Evolutionary conservation across 2,888 invertebrate genomes (phyloP), one percentile per base, ranked within the genome.

Genomic region (Dryobota labecula): DNA sequence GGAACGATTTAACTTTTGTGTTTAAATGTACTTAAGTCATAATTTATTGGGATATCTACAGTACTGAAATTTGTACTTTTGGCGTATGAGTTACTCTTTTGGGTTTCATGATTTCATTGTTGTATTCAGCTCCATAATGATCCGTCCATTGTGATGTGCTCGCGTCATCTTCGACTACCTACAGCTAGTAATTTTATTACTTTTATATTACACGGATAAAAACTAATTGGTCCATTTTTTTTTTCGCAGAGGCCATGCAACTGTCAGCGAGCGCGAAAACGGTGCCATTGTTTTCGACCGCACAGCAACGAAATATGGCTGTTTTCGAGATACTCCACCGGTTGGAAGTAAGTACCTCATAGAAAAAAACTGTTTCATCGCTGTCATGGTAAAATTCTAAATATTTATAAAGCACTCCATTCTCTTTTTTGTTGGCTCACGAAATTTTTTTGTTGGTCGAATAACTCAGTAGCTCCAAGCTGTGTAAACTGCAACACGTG

Each of bases 241-340:
- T 91, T 92, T 94, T 98, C 49, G 75, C 97, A 98, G 96, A 97
- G 98, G 87, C 99, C 99, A 54, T 99, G 99, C 95, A 98, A 98
- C 90, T 99, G 99, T 95, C 98, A 98, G 90, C 97, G 98, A 80
- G 97, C 98, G 86, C 97, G 98, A 84, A 99, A 99, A 94, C 97
- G 98, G 82, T 99, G 98, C 94, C 98, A 98, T 94, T 98, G 98
- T 96, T 98, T 98, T 96, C 97, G 98, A 90, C 98, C 98, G 84
- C 98, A 98, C 96, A 97, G 98, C 90, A 98, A 98, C 93, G 98
- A 99, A 96, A 98, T 98, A 94, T 99, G 99, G 99, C 97, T 99
- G 84, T 99, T 99, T 95, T 99, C 99, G 91, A 97, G 99, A 90
- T 99, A 99, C 95, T 99, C 99, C 64, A 99, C 99, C 38, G 99